A percentile compares a stretch with the other conserved stretches of the same genome.
Conservation (phyloP, 2,888 invertebrate genomes). For the Diplazon laetatorius region DNA sequence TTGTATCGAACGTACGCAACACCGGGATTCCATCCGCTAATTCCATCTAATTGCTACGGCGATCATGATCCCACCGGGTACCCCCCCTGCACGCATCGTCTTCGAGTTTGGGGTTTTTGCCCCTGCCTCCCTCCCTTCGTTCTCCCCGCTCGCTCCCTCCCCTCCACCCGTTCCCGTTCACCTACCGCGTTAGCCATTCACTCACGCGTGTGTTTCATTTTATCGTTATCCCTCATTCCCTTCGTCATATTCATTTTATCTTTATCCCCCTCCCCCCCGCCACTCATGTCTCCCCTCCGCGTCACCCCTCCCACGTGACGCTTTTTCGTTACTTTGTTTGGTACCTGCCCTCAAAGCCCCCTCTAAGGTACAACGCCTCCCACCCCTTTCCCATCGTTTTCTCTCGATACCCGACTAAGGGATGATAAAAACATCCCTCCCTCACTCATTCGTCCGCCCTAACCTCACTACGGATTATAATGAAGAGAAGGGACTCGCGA, state of each 20-base stretch:
- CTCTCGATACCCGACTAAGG: constrained; percentile 4
- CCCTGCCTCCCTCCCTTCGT: constrained; percentile 37
- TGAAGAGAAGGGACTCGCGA: constrained; percentile 46
- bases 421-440: constrained; percentile 32
- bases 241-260: constrained; percentile 14
- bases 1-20: constrained; percentile 25
- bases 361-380: constrained; percentile 72
- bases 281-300: constrained; percentile 61
- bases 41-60: constrained; percentile 75
- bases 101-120: constrained; percentile 8
- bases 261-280: constrained; percentile 41
- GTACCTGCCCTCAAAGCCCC: constrained; percentile 78
- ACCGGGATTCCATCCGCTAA: constrained; percentile 63
- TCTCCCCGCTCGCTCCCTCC: too few species aligned
- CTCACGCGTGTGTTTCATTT: constrained; percentile 76
- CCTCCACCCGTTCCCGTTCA: too few species aligned
- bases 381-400: constrained; percentile 1
- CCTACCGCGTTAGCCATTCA: constrained; percentile 50
- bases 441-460: not conserved
- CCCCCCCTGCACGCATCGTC: constrained; percentile 56
- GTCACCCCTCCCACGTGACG: constrained; percentile 35
- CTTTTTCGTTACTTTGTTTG: constrained; percentile 70
- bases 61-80: constrained; percentile 67
- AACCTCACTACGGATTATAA: constrained; percentile 54
- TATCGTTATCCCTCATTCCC: constrained; percentile 62